These are phyloP conservation scores for Agapostemon virescens DNA, from an alignment of 2,888 invertebrate species.

Conservation along the genomic window DNA sequence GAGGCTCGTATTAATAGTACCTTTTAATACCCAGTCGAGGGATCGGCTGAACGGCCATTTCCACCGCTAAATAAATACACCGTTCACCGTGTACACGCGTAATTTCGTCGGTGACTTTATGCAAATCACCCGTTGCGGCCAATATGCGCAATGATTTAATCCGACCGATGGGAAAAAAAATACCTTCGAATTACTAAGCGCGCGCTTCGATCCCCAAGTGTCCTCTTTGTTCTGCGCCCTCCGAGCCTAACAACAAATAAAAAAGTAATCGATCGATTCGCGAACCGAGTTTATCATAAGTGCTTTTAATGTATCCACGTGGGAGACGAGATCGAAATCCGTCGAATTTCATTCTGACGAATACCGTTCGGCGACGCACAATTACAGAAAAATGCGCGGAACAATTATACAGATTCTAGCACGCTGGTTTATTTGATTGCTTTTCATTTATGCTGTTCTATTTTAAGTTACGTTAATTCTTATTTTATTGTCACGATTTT, in stretches of 20 bases:
- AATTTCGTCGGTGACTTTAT: conserved; percentile 35
- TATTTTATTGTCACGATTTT: too few relatives aligned
- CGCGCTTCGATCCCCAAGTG: background rate
- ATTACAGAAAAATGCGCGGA: too few relatives aligned
- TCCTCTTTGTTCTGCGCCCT: background rate
- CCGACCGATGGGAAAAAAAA: conserved; percentile 13
- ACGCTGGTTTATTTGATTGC: too few relatives aligned
- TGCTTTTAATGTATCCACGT: background rate
- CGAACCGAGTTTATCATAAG: background rate
- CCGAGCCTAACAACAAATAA: background rate
- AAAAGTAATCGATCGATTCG: background rate
- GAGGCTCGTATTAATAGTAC: conserved; percentile 74
- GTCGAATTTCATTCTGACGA: background rate
- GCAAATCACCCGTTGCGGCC: conserved; percentile 41
- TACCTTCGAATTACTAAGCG: background rate
- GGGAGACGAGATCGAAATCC: background rate
- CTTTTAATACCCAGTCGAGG: conserved; percentile 57
- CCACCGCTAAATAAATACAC: conserved; percentile 48
- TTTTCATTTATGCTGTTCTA: too few relatives aligned
- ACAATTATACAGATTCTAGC: background rate
- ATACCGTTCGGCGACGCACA: background rate
- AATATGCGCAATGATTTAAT: background rate
- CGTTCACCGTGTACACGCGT: conserved; percentile 17
- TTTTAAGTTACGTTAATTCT: too few relatives aligned
- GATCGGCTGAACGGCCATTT: conserved; percentile 44